phyloP scores from a whole-genome alignment of 1,140 invertebrate genomes.

The Zaprionus ornatus region DNA sequence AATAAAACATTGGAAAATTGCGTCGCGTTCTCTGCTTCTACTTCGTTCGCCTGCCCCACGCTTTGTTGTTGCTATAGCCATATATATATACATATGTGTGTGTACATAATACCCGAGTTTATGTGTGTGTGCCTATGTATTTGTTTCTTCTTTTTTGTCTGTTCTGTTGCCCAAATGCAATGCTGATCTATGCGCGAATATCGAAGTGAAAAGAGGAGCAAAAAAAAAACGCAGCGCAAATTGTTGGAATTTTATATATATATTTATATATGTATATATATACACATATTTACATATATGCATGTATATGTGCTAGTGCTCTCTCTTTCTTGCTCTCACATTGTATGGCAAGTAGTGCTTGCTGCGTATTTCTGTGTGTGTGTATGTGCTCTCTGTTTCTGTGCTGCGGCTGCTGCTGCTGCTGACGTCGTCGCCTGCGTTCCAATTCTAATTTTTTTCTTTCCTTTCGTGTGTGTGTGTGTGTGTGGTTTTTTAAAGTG shows the following conservation, averaged over 20 bases:
- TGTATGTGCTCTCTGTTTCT: conserved; percentile 30
- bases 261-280: neutral
- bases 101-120: conserved; percentile 3
- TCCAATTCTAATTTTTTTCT: conserved; percentile 53
- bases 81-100: neutral
- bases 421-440: conserved; percentile 50
- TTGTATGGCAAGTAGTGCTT: neutral
- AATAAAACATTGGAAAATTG: conserved; percentile 62
- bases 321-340: neutral
- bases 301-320: neutral
- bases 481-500: conserved; percentile 54
- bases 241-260: conserved; percentile 45
- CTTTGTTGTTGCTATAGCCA: conserved; percentile 21
- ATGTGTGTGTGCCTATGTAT: neutral
- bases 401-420: conserved; percentile 17
- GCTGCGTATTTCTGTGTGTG: conserved; percentile 10
- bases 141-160: conserved; percentile 10
- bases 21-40: conserved; percentile 58
- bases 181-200: conserved; percentile 49
- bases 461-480: conserved; percentile 17
- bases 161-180: conserved; percentile 38
- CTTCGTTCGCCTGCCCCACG: neutral
- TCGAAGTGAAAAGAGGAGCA: conserved; percentile 39
- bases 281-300: neutral
- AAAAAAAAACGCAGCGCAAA: conserved; percentile 45